Conservation (phyloP, 1,140 invertebrate species). For the Muscidifurax raptorellus region DNA sequence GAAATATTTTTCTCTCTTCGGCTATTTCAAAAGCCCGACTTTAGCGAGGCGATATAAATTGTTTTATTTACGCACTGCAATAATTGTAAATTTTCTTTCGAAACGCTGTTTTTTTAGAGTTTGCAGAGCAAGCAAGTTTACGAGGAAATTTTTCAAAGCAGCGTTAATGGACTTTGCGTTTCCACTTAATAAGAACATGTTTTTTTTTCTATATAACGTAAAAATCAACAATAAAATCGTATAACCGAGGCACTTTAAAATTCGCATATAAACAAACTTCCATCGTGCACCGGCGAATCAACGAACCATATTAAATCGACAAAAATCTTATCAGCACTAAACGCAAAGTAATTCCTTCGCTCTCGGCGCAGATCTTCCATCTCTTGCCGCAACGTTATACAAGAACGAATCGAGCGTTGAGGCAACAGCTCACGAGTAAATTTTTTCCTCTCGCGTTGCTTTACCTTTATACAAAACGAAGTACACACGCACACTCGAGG, state of each 20-base stretch:
- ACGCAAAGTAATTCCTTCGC: neutral
- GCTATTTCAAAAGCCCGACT: neutral
- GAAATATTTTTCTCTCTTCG: conserved; percentile 5
- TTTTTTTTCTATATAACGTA: too few relatives aligned
- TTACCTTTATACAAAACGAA: neutral
- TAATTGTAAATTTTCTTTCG: neutral
- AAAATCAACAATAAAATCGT: neutral
- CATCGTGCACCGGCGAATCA: neutral
- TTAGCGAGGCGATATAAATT: conserved; percentile 13
- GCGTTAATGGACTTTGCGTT: too few relatives aligned
- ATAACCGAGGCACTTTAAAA: neutral
- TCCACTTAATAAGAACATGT: too few relatives aligned
- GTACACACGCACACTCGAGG: conserved; percentile 1
- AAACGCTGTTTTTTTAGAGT: neutral
- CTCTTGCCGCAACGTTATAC: neutral
- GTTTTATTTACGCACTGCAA: neutral
- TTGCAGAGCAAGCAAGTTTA: neutral
- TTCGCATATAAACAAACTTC: neutral
- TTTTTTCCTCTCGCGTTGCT: too few relatives aligned
- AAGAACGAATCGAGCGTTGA: neutral
- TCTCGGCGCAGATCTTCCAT: neutral
- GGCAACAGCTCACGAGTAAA: neutral
- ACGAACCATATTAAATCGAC: neutral
- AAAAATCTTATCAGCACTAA: conserved; percentile 20
- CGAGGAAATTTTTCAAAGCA: neutral